Base-by-base conservation (phyloP, 2,888 invertebrate species). In the Dendrolimus pini region DNA sequence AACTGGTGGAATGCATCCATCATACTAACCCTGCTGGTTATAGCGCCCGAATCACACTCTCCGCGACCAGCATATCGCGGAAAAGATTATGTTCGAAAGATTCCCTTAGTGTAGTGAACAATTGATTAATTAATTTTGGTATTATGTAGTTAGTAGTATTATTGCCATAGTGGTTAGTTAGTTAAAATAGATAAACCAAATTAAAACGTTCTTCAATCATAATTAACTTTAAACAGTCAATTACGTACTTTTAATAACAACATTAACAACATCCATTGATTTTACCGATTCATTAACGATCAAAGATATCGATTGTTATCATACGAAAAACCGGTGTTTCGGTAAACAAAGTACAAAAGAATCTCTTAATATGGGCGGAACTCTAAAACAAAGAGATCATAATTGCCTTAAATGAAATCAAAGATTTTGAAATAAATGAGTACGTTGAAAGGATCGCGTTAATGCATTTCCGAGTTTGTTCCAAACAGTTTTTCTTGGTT, bases 331-430 rank as follows among this genome's bases (percentile, higher is more conserved):
- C 14, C 55, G 52, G 8, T 47, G 12, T 47, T 47, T 47, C 9
- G 9, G 47, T 47, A 65, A 60, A 63, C 62, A 63, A 65, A 57
- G 62, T 56, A 60, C 54, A 68, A 64, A 70, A 62, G 61, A 64
- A 67, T 64, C 55, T 60, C 57, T 56, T 65, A 61, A 64, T 30
- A 30, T 30, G 30, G 65, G 62, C 41, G 56, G 62, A 65, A 70
- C 71, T 71, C 66, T 58, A 41, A 56, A 62, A 64, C 69, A 71
- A 71, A 65, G 68, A 72, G 67, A 63, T 66, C 61, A 62, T 71
- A 70, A 71, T 70, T 66, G 70, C 66, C 63, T 63, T 30, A 61
- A 62, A 66, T 59, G 56, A 58, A 55, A 10, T 54, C 42, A 42
- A 55, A 56, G 52, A 53, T 56, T 42, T 55, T 41, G 47, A 52